Evolutionary conservation across 2,113 vertebrate species (phyloP), one percentile per base, ranked within the genome.

Genomic region (Hirundichthys speculiger): DNA sequence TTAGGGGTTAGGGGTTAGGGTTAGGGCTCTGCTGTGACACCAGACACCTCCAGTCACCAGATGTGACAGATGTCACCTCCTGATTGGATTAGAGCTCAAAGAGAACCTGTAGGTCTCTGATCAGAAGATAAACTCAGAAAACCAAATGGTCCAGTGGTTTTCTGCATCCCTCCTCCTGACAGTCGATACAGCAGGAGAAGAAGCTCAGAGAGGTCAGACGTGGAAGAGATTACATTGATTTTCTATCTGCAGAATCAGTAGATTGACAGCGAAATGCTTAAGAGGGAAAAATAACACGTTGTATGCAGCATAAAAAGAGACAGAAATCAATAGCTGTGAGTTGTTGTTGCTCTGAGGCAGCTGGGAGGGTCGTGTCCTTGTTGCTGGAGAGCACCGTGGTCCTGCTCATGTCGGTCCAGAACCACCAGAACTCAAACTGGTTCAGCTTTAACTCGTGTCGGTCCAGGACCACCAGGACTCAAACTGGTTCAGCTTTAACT

Each of bases 201-300:
- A n/a, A 75, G 41, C 56, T 42, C 22, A 19, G 70, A 64, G 64
- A 83, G 69, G 42, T 21, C 54, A 13, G 62, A 61, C 51, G 61
- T 47, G 46, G 64, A 85, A 52, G 71, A 78, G 74, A 73, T 41
- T 16, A 41, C 34, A 89, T 89, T n/a, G 80, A 87, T 87, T 86
- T 83, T 30, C 75, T 82, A 84, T 87, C 80, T 13, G 67, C 48
- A 55, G 59, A 75, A 73, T 77, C 80, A 38, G 54, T 61, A 48
- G 70, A 80, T 70, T 80, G 78, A 80, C 68, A 64, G 68, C 18
- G 4, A 52, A 78, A 61, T 14, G 41, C 56, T 63, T 65, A 15
- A 47, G 30, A 24, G 22, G n/a, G 15, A 45, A 48, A 64, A 65
- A 65, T 12, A 77, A 69, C 63, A 61, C 57, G 47, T 15, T 18